Evolutionary conservation across 2,113 vertebrate genomes (phyloP), one percentile per base, ranked within the genome.

Genomic region (Sceloporus undulatus): DNA sequence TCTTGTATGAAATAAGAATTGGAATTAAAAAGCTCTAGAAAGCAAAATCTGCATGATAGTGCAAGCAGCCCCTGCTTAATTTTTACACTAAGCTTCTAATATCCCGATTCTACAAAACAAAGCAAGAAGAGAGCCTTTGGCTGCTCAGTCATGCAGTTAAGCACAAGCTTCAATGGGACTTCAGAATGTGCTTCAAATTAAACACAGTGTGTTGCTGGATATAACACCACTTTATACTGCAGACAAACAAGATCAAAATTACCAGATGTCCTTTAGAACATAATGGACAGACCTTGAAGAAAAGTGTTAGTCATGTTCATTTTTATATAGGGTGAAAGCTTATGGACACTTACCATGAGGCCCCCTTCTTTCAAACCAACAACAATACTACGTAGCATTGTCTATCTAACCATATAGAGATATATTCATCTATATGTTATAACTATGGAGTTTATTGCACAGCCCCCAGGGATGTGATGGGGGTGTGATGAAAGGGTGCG

Each of bases 131-230:
- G 82, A 52, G 42, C 82, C 66, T 54, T 54, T 71, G 66, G 82
- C 48, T 84, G 66, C 4, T 84, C 70, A 56, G 48, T 19, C 48
- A 73, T 34, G 48, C 68, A 84, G 82, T 73, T 84, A 70, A 84
- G 68, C 82, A 84, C 48, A 21, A 84, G 70, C 42, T 73, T 73
- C 82, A 84, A 56, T 73, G 68, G 29, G 68, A 84, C 66, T 52
- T 54, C 38, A 82, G 80, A 48, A 68, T 42, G 80, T 82, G 62
- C 62, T 82, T 82, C 29, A 73, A 84, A 84, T 73, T 84, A 71
- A 73, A 16, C 82, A 54, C 82, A 84, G 48, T 71, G n/a, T 73
- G 68, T 71, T 83, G 25, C 42, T 71, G 42, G 82, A 52, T 59
- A 62, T 21, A 80, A 52, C 78, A 68, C 29, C 10, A 54, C 29